These are phyloP conservation scores for Euphydryas editha DNA, from an alignment of 2,888 invertebrate species.

Conservation along the genomic window DNA sequence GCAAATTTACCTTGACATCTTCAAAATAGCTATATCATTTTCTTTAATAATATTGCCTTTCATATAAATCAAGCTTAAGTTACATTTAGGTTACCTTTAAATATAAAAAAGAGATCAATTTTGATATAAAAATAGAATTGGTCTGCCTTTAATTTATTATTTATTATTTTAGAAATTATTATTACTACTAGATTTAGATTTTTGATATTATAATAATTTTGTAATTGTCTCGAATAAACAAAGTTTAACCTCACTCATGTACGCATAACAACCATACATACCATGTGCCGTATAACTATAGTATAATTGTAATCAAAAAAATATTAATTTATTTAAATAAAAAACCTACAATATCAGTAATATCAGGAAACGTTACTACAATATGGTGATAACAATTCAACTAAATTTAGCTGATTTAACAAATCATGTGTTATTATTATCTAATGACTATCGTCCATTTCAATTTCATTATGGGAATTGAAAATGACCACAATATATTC, in stretches of 20 bases:
- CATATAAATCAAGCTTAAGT: neutral
- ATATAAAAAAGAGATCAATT: neutral
- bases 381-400: neutral
- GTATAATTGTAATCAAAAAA: too few relatives aligned
- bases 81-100: neutral
- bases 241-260: too few relatives aligned
- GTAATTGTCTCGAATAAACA: too few relatives aligned
- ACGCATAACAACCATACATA: too few relatives aligned
- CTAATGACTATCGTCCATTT: conserved; percentile 21
- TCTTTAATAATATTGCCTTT: neutral
- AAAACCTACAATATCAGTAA: neutral
- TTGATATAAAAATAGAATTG: too few relatives aligned
- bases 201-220: too few relatives aligned
- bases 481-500: conserved; percentile 27
- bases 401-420: neutral
- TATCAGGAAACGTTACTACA: neutral
- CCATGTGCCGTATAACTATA: too few relatives aligned
- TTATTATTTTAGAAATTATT: too few relatives aligned
- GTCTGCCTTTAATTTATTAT: too few relatives aligned
- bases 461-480: conserved; percentile 21
- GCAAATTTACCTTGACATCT: neutral
- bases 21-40: neutral
- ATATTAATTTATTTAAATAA: too few relatives aligned
- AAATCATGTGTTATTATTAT: conserved; percentile 1
- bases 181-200: too few relatives aligned